These are phyloP conservation scores for Alsophila aescularia DNA, from an alignment of 2,888 invertebrate genomes.

Conservation along the genomic window DNA sequence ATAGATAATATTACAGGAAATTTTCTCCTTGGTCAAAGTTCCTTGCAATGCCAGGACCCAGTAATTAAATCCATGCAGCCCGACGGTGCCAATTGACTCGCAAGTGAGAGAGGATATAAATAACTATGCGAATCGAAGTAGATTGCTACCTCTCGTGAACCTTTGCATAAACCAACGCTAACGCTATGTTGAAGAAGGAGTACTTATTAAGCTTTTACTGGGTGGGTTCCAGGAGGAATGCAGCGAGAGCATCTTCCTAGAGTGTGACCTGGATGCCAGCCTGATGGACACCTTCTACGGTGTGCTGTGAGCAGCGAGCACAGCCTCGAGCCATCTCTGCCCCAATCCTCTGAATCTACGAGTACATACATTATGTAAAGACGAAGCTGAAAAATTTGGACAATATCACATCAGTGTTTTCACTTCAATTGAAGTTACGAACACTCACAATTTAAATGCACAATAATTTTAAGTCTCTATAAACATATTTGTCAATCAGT, in stretches of 20 bases:
- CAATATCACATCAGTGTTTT: constrained; percentile 33
- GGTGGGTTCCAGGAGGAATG: constrained; percentile 71
- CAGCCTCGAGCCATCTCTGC: constrained; percentile 3
- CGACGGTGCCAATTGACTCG: too few species aligned
- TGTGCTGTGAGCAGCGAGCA: constrained; percentile 64
- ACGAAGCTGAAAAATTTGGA: constrained; percentile 39
- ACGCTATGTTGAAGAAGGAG: too few species aligned
- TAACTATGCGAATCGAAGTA: too few species aligned
- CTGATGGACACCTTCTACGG: constrained; percentile 79
- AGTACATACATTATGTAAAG: constrained; percentile 51
- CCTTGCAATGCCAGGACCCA: too few species aligned
- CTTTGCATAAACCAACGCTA: too few species aligned
- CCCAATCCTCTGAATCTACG: constrained; percentile 23
- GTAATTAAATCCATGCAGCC: too few species aligned
- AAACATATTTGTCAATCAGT: constrained; percentile 45
- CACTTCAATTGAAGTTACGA: constrained; percentile 20
- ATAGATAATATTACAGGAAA: too few species aligned
- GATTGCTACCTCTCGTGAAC: too few species aligned
- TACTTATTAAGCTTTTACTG: background rate
- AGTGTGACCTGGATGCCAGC: constrained; percentile 76
- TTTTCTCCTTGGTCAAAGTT: too few species aligned
- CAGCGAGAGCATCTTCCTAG: constrained; percentile 77
- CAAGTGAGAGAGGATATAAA: too few species aligned
- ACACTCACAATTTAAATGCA: constrained; percentile 30
- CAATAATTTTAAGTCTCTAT: constrained; percentile 30